Evolutionary conservation across 2,113 vertebrate genomes (phyloP).

Genomic region (Semicossyphus pulcher): DNA sequence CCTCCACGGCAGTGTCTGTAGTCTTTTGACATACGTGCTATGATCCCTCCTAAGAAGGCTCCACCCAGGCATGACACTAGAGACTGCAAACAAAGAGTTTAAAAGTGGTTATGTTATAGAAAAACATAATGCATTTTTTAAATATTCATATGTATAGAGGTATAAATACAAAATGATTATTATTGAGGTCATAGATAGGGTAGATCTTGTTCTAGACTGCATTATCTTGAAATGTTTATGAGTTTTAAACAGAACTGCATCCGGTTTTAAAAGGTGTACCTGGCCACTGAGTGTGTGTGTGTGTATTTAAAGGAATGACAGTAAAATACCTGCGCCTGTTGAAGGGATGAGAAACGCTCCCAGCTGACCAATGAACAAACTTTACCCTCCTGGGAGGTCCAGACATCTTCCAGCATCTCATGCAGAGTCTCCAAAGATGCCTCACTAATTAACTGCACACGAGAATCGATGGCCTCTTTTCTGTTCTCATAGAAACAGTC

Average conservation of each 20-base stretch:
- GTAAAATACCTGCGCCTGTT: constrained; percentile 90
- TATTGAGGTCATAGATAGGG: background rate
- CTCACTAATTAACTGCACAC: constrained; percentile 82
- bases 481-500: constrained; percentile 93
- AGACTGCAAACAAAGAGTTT: constrained; percentile 81
- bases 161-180: background rate
- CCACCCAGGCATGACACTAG: constrained; percentile 91
- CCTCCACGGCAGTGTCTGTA: constrained; percentile 92
- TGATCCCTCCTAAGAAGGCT: constrained; percentile 87
- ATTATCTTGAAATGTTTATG: background rate
- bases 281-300: too few relatives aligned
- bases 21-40: constrained; percentile 87
- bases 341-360: constrained; percentile 90
- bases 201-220: too few relatives aligned
- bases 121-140: too few relatives aligned
- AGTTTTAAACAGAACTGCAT: too few relatives aligned
- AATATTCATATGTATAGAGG: too few relatives aligned
- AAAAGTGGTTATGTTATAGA: background rate
- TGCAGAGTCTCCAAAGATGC: constrained; percentile 83
- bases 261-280: too few relatives aligned
- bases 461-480: constrained; percentile 81
- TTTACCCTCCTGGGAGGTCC: constrained; percentile 88
- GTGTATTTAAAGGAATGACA: background rate
- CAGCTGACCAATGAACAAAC: constrained; percentile 88
- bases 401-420: constrained; percentile 83